Base-by-base conservation (phyloP, 2,113 vertebrate genomes). In the Talpa occidentalis region DNA sequence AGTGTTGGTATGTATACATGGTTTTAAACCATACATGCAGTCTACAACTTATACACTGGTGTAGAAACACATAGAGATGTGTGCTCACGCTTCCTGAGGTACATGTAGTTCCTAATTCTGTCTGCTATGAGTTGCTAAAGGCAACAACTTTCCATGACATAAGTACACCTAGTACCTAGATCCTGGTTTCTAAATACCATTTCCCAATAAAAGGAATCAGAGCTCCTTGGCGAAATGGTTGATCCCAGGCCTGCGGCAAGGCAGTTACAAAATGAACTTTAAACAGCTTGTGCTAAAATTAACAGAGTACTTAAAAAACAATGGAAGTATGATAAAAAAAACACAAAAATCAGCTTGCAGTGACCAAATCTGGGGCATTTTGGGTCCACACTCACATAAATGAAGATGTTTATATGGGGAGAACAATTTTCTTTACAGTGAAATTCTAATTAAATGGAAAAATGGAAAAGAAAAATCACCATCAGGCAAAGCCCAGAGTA, bases 401-500 rank as follows among this genome's bases (percentile, higher is more conserved):
- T 8, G 66, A 92, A 62, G 21, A 22, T 56, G 21, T 56, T 56
- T 56, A 69, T 0, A 49, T 16, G 42, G 49, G 76, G 56, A 12
- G 54, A 67, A 17, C 66, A 54, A 26, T 77, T 21, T 77, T 91
- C 35, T 52, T 92, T 74, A 76, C 9, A 83, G 19, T 6, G 69
- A 35, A 90, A 83, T 69, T 88, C 47, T 69, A 95, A 37, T 54
- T 82, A 90, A 73, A 88, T n/a, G 17, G n/a, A 67, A 83, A 6
- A 54, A 44, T 64, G n/a, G 80, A 64, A 74, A 92, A 93, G 49
- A 88, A 76, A 85, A 92, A 64, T 60, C 44, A 84, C 28, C 64
- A 66, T 37, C 22, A 80, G 66, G 28, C 30, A 92, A 79, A 76
- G 59, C 47, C n/a, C 54, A 84, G 11, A 78, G 32, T 32, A 78